phyloP scores from a whole-genome alignment of 2,797 vertebrate genomes.

The Babyrousa celebensis region DNA sequence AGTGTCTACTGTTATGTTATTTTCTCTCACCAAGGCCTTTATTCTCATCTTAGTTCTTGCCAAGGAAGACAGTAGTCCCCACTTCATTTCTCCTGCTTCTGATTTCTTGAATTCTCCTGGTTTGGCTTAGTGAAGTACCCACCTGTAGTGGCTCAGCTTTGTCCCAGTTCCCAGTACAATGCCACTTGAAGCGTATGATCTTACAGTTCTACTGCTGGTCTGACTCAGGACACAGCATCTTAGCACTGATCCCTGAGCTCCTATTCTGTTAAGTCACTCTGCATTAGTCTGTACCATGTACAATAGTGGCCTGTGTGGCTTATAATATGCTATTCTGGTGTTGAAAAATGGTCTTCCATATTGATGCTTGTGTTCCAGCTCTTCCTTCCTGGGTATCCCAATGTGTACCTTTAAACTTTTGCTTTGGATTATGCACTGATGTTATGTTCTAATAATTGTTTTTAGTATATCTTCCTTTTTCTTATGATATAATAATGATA shows the following conservation, averaged over 20 bases:
- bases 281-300: not conserved
- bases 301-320: not conserved
- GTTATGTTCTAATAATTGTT: not conserved
- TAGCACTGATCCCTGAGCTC: slow-evolving; percentile 4
- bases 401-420: not conserved
- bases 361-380: not conserved
- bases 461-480: slow-evolving; percentile 21
- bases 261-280: slow-evolving; percentile 14
- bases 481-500: slow-evolving; percentile 6
- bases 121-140: not conserved
- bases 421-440: not conserved
- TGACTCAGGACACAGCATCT: slow-evolving; percentile 10
- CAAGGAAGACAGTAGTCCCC: not conserved
- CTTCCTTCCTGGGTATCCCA: not conserved
- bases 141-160: not conserved
- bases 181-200: not conserved
- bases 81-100: slow-evolving; percentile 41
- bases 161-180: slow-evolving; percentile 13
- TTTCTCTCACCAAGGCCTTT: not conserved
- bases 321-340: not conserved
- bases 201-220: not conserved
- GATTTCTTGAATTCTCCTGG: not conserved
- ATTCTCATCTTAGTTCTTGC: not conserved
- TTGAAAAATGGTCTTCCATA: not conserved
- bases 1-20: not conserved